Percentiles rank a stretch among this genome's conserved stretches.
Evolutionary conservation across 2,888 invertebrate genomes (phyloP).

Genomic region (Corbicula japonica): DNA sequence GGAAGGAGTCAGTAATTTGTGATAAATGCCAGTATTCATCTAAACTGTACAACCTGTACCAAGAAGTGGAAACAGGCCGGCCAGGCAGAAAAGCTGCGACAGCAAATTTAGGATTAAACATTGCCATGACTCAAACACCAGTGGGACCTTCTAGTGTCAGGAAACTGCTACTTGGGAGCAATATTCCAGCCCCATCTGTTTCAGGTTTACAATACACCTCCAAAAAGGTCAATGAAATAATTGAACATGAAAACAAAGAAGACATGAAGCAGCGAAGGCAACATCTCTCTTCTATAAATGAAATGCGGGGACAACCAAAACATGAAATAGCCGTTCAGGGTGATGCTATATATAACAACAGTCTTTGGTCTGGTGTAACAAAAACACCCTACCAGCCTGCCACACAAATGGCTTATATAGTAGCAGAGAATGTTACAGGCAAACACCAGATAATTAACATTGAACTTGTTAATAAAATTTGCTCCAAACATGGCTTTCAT

Average conservation of each 20-base stretch:
- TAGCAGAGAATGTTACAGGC: constrained; percentile 1
- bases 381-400: constrained; percentile 21
- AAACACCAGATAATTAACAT: constrained; percentile 9
- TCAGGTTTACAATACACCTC: not conserved
- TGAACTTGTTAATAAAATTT: constrained; percentile 13
- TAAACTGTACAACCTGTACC: constrained; percentile 18
- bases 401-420: not conserved
- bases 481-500: constrained; percentile 25
- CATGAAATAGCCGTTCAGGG: constrained; percentile 9
- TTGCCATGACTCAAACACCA: constrained; percentile 11
- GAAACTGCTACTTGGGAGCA: constrained; percentile 1
- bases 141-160: not conserved
- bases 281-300: not conserved
- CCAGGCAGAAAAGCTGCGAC: constrained; percentile 7
- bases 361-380: constrained; percentile 1
- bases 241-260: not conserved
- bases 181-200: constrained; percentile 6
- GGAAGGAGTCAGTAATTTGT: constrained; percentile 6
- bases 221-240: not conserved
- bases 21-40: constrained; percentile 1
- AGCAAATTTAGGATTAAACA: constrained; percentile 10
- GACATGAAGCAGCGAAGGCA: constrained; percentile 3
- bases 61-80: not conserved
- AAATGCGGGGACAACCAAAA: not conserved
- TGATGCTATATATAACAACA: constrained; percentile 23